Evolutionary conservation across 2,888 invertebrate genomes (phyloP), one percentile per base, ranked within the genome.

Genomic region (Toxonevra muliebris): DNA sequence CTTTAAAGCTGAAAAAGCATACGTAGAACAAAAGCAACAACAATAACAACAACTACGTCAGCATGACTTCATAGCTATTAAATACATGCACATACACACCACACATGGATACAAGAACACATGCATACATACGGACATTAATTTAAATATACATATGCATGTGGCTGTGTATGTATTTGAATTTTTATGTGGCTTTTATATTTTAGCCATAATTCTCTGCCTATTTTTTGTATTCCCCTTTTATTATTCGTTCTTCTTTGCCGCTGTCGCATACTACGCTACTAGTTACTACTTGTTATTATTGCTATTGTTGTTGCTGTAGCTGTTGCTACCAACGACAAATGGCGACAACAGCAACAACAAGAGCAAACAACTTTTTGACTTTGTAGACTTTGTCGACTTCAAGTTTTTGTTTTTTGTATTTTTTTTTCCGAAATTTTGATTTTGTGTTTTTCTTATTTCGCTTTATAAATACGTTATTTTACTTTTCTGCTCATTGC

Each of bases 1-100:
- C n/a, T 48, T 48, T 48, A 48, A 48, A 48, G 48, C 48, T 48
- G 10, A 7, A 48, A 13, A 48, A 15, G n/a, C n/a, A n/a, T 5
- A 53, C 13, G 12, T 12, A 17, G 1, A 53, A 15, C 20, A 53
- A 53, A 12, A 58, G 41, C 50, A 71, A 68, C 43, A 66, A 68
- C 50, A 70, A 65, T 42, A 62, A 54, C 58, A 62, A 60, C 63
- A 64, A 69, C 55, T 66, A 72, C 58, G 62, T 69, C 62, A 66
- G 72, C 72, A 74, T 74, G 74, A 74, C 74, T 74, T 74, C 72
- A 73, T 74, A 70, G 71, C 65, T 63, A 53, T 2, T 19, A 17
- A 11, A 53, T 17, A 17, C 19, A 66, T 69, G 64, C 68, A 61
- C 64, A 69, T 55, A 71, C 61, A 30, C 43, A 64, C 30, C 48